phyloP scores from a whole-genome alignment of 2,797 vertebrate genomes.

The Naso thynnoides region DNA sequence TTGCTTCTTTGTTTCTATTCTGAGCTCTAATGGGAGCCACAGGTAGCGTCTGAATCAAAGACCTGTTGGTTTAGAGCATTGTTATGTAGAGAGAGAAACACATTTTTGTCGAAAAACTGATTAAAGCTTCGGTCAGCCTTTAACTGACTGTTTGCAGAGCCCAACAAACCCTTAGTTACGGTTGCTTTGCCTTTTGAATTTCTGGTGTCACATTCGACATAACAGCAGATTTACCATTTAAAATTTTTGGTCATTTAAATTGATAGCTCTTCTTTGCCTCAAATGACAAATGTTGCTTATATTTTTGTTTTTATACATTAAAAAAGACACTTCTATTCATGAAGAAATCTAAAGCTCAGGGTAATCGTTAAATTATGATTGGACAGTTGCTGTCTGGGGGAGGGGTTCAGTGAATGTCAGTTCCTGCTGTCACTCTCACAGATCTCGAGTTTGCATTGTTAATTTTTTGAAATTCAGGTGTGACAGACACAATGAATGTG shows the following conservation, averaged over 20 bases:
- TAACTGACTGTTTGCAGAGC: neutral
- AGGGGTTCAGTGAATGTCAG: neutral
- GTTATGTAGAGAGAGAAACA: neutral
- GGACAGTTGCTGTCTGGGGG: neutral
- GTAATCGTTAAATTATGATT: neutral
- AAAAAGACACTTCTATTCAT: neutral
- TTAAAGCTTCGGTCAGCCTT: slow-evolving; percentile 17
- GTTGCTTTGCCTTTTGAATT: too few species aligned
- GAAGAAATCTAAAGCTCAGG: neutral
- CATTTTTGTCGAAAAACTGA: neutral
- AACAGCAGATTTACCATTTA: neutral
- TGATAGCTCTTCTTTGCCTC: neutral
- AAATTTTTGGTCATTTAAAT: neutral
- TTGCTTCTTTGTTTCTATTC: slow-evolving; percentile 31
- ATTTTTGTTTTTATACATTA: neutral
- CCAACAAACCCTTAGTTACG: neutral
- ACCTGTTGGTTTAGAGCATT: slow-evolving; percentile 34
- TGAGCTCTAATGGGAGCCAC: slow-evolving; percentile 36
- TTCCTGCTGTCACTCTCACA: neutral
- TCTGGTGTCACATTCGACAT: too few species aligned
- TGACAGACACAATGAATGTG: neutral
- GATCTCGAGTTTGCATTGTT: neutral
- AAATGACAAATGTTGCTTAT: too few species aligned
- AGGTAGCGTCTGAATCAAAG: slow-evolving; percentile 36
- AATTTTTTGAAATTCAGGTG: neutral